A percentile compares a stretch with the other conserved stretches of the same genome.
phyloP scores from a whole-genome alignment of 2,113 vertebrate genomes.

The Corythaixoides concolor region DNA sequence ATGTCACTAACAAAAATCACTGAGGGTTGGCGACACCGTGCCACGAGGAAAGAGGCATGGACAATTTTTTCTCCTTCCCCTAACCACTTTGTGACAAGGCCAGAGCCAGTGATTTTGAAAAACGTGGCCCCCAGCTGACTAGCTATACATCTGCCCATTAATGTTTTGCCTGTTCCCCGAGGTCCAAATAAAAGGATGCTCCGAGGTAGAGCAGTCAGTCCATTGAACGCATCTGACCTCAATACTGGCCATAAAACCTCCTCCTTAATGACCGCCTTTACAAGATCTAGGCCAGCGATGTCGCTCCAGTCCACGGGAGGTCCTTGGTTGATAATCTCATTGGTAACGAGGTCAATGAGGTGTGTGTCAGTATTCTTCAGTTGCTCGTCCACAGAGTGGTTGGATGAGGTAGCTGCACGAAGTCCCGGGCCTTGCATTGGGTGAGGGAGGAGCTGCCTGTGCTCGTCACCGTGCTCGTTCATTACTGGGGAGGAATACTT shows the following conservation, averaged over 20 bases:
- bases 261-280: constrained; percentile 96
- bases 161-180: constrained; percentile 95
- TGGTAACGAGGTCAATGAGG: constrained; percentile 96
- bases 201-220: constrained; percentile 91
- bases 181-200: constrained; percentile 98
- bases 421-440: constrained; percentile 86
- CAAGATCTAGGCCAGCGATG: constrained; percentile 95
- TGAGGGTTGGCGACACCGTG: constrained; percentile 93
- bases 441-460: constrained; percentile 90
- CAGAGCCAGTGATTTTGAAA: constrained; percentile 89
- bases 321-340: constrained; percentile 94
- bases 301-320: constrained; percentile 96
- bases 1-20: constrained; percentile 98
- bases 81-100: constrained; percentile 94
- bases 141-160: constrained; percentile 94
- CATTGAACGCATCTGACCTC: constrained; percentile 95
- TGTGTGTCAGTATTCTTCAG: constrained; percentile 94
- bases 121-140: constrained; percentile 95
- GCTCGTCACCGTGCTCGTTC: constrained; percentile 89
- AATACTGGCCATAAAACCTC: constrained; percentile 98
- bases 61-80: constrained; percentile 95
- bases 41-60: constrained; percentile 93
- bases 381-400: constrained; percentile 92
- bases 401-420: constrained; percentile 92
- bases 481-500: constrained; percentile 92